Percentiles rank a stretch among this genome's conserved stretches.
Conservation (phyloP, 2,113 vertebrate species). For the Lepidothrix coronata region DNA sequence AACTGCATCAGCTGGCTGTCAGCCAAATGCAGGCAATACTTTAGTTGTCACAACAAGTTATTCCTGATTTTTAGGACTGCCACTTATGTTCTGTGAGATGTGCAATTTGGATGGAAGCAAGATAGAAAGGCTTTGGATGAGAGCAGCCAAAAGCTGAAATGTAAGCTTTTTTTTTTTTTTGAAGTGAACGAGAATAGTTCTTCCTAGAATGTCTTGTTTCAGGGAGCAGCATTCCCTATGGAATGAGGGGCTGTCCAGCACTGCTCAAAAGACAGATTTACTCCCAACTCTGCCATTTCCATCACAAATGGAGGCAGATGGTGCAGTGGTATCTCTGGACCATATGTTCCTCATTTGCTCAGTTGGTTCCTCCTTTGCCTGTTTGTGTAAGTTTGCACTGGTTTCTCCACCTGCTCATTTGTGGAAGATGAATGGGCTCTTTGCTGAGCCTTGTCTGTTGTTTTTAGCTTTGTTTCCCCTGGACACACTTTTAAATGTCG, state of each 20-base stretch:
- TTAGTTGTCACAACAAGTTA: background rate
- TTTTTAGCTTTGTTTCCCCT: background rate
- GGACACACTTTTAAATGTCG: background rate
- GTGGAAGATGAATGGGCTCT: background rate
- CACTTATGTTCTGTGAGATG: background rate
- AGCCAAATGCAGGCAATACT: background rate
- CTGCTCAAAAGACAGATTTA: background rate
- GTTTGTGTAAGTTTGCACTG: background rate
- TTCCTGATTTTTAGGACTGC: background rate
- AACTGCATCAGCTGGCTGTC: background rate
- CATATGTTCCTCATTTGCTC: conserved; percentile 11
- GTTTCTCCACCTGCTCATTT: conserved; percentile 25
- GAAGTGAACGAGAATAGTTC: background rate
- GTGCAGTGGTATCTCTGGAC: background rate
- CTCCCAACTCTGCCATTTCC: background rate
- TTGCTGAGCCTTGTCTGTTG: background rate
- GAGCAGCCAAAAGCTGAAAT: background rate
- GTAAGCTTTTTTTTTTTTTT: background rate
- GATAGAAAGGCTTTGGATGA: background rate
- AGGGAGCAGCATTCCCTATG: background rate
- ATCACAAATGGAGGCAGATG: background rate
- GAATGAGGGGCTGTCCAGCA: background rate
- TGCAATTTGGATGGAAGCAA: background rate
- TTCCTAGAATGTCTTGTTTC: background rate
- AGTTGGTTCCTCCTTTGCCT: background rate